These are phyloP conservation scores for Papilio xuthus DNA, from an alignment of 1,140 invertebrate genomes.

Conservation along the genomic window DNA sequence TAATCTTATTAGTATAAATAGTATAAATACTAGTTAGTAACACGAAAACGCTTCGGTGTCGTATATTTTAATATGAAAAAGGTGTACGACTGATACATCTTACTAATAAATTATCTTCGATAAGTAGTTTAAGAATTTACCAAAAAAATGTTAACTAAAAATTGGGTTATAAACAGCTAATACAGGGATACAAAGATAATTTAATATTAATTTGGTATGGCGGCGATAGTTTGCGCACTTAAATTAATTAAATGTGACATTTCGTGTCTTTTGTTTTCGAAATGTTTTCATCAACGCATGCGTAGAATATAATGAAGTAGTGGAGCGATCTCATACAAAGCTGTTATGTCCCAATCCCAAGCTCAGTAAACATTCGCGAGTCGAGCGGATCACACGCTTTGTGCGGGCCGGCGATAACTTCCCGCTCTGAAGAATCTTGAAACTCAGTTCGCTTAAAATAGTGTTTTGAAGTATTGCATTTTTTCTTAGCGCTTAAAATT, in stretches of 20 bases:
- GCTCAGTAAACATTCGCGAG: conserved; percentile 42
- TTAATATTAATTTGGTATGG: conserved; percentile 28
- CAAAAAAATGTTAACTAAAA: background rate
- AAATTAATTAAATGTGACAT: conserved; percentile 46
- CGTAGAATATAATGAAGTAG: conserved; percentile 34
- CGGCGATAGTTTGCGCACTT: conserved; percentile 42
- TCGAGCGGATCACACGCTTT: conserved; percentile 34
- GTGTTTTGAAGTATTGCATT: background rate
- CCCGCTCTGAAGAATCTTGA: conserved; percentile 33
- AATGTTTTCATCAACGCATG: conserved; percentile 45
- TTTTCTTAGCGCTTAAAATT: background rate
- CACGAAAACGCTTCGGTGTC: too few species aligned
- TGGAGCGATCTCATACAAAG: conserved; percentile 31
- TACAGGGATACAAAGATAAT: conserved; percentile 15
- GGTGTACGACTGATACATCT: too few species aligned
- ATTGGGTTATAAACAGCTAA: background rate
- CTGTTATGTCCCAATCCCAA: conserved; percentile 7
- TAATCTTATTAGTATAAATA: too few species aligned
- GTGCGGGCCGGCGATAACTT: conserved; percentile 17
- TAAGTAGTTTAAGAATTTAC: background rate
- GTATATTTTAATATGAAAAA: too few species aligned
- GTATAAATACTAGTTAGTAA: too few species aligned
- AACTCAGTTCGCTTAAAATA: background rate
- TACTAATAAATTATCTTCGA: background rate
- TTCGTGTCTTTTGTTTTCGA: conserved; percentile 43